These are phyloP conservation scores for Lasius platythorax DNA, from an alignment of 2,888 invertebrate genomes.

Conservation along the genomic window DNA sequence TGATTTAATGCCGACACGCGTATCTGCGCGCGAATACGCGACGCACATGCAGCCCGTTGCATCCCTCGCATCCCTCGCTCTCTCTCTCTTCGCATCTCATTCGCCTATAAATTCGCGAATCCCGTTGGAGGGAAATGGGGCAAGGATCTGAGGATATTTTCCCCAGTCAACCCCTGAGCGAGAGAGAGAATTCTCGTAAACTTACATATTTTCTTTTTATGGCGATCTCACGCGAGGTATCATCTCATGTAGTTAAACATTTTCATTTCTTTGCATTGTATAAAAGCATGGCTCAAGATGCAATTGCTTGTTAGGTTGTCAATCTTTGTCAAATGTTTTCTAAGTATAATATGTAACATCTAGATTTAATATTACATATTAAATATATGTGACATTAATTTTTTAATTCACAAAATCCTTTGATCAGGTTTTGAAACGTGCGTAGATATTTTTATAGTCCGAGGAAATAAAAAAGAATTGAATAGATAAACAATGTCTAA, in stretches of 20 bases:
- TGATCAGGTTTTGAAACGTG: neutral
- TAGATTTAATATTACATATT: neutral
- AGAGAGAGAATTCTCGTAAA: neutral
- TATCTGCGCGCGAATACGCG: slow-evolving; percentile 32
- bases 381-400: neutral
- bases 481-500: neutral
- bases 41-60: slow-evolving; percentile 54
- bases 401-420: neutral
- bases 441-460: neutral
- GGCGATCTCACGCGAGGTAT: neutral
- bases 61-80: neutral
- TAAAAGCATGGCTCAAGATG: neutral
- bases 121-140: slow-evolving; percentile 16
- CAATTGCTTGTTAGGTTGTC: neutral
- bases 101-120: slow-evolving; percentile 34
- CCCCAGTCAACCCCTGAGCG: neutral
- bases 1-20: slow-evolving; percentile 67
- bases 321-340: slow-evolving; percentile 12
- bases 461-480: neutral
- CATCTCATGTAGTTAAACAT: neutral
- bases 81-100: slow-evolving; percentile 16
- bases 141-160: slow-evolving; percentile 30
- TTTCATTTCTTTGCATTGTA: neutral
- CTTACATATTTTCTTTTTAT: neutral
- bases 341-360: neutral